Conservation (phyloP, 2,113 vertebrate species). For the Steatornis caripensis region DNA sequence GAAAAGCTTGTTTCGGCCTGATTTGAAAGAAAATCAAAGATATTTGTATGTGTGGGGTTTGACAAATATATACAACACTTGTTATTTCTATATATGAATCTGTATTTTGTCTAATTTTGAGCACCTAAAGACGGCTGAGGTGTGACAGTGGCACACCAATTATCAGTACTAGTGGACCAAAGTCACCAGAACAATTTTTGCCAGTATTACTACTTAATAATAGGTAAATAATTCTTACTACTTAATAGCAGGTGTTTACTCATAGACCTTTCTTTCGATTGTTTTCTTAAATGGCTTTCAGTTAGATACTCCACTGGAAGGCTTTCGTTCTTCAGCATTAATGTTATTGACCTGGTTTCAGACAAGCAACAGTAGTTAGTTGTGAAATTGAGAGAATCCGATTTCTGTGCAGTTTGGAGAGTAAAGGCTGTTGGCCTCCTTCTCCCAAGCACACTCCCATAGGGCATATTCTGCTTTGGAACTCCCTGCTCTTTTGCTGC, state of each 20-base stretch:
- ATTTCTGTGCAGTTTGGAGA: neutral
- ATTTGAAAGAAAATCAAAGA: neutral
- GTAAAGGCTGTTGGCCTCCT: neutral
- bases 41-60: neutral
- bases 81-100: neutral
- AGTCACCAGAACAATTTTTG: neutral
- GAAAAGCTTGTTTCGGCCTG: neutral
- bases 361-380: neutral
- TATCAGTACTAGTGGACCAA: too few relatives aligned
- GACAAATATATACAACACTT: neutral
- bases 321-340: neutral
- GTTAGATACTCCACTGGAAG: neutral
- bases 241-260: neutral
- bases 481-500: neutral
- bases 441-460: neutral
- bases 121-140: neutral
- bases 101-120: neutral
- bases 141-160: neutral
- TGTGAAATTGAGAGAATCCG: neutral
- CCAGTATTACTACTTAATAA: neutral
- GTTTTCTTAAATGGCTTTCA: neutral
- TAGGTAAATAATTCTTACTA: neutral
- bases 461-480: neutral
- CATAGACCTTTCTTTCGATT: neutral
- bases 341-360: neutral